phyloP scores from a whole-genome alignment of 2,113 vertebrate genomes.

The Cercopithecus mona region DNA sequence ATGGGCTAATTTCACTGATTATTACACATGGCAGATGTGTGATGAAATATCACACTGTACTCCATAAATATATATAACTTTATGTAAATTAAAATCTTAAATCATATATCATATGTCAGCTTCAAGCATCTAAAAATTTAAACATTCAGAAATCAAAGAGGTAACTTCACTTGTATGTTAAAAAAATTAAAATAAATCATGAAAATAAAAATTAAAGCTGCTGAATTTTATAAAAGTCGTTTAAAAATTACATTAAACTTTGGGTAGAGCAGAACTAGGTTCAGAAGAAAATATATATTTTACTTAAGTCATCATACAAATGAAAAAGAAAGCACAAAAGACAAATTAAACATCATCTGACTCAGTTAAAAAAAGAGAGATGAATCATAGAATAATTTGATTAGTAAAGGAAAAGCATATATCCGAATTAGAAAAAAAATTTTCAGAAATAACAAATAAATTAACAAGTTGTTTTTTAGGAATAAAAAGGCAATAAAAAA shows the following conservation, averaged over 20 bases:
- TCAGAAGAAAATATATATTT: neutral
- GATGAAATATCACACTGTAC: neutral
- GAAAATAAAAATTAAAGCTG: neutral
- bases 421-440: neutral
- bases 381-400: neutral
- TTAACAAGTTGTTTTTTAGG: neutral
- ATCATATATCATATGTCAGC: neutral
- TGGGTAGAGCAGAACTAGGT: neutral
- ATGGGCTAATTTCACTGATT: neutral
- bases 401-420: neutral
- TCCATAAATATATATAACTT: neutral
- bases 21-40: neutral
- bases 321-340: neutral
- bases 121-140: neutral
- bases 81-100: neutral
- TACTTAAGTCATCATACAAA: neutral
- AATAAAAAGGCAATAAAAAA: neutral
- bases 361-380: neutral
- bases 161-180: neutral
- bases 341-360: neutral
- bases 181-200: neutral
- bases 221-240: neutral
- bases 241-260: neutral
- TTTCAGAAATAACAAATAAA: neutral
- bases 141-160: neutral